Evolutionary conservation across 2,888 invertebrate genomes (phyloP).

Genomic region (Biston betularia): DNA sequence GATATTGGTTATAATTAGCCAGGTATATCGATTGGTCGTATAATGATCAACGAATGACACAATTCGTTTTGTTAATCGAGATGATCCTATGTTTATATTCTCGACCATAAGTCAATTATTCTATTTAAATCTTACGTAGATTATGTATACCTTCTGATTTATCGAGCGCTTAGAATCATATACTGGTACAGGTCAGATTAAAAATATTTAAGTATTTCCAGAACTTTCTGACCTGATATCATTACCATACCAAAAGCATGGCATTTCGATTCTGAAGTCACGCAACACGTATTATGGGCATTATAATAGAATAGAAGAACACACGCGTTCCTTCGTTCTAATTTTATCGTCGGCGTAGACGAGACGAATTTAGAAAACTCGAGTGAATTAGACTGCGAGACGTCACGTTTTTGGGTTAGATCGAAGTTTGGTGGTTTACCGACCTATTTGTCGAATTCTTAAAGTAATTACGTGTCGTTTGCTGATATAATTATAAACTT

Average conservation of each 20-base stretch:
- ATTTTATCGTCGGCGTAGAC: slow-evolving; percentile 61
- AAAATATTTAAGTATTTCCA: slow-evolving; percentile 50
- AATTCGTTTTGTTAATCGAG: slow-evolving; percentile 30
- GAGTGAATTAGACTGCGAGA: slow-evolving; percentile 50
- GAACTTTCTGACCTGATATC: slow-evolving; percentile 55
- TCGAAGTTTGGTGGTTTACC: slow-evolving; percentile 26
- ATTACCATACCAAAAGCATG: slow-evolving; percentile 58
- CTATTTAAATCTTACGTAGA: slow-evolving; percentile 11
- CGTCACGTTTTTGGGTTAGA: slow-evolving; percentile 44
- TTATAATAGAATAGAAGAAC: slow-evolving; percentile 54
- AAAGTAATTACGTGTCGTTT: neutral
- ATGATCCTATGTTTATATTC: slow-evolving; percentile 22
- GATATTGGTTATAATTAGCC: slow-evolving; percentile 39
- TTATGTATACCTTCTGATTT: slow-evolving; percentile 7
- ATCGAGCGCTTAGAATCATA: slow-evolving; percentile 20
- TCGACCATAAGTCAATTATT: slow-evolving; percentile 14
- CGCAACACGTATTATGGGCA: slow-evolving; percentile 59
- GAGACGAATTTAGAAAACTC: slow-evolving; percentile 57
- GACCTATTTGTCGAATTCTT: slow-evolving; percentile 24
- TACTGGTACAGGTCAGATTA: slow-evolving; percentile 15
- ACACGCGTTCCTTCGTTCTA: slow-evolving; percentile 57
- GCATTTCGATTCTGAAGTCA: slow-evolving; percentile 58
- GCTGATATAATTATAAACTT: neutral
- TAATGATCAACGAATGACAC: slow-evolving; percentile 25
- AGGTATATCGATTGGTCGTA: slow-evolving; percentile 27